Evolutionary conservation across 2,113 vertebrate species (phyloP).

Genomic region (Capra hircus): DNA sequence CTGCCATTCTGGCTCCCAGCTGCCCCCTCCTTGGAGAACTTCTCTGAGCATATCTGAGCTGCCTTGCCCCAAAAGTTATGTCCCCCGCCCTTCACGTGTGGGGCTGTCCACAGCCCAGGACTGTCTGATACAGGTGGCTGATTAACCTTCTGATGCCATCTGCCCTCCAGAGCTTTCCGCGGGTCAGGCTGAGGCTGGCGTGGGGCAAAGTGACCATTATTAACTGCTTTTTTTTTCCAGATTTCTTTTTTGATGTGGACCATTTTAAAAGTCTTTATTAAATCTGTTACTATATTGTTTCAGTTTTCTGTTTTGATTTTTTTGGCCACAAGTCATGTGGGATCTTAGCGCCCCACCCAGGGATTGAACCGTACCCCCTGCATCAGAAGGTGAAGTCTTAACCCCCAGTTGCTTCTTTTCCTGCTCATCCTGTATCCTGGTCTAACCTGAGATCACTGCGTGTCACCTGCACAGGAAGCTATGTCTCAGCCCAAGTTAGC

Average conservation of each 20-base stretch:
- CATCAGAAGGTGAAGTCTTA: background rate
- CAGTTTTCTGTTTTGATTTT: background rate
- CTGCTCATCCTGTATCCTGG: background rate
- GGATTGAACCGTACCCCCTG: background rate
- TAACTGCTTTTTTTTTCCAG: background rate
- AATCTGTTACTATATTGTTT: background rate
- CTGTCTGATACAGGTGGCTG: background rate
- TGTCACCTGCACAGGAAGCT: background rate
- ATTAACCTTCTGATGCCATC: background rate
- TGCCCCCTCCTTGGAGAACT: background rate
- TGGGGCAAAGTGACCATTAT: background rate
- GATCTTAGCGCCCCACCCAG: background rate
- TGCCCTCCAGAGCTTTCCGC: background rate
- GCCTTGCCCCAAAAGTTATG: background rate
- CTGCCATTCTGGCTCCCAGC: background rate
- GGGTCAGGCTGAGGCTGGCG: background rate
- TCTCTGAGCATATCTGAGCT: background rate
- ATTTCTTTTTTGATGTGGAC: background rate
- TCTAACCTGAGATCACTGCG: background rate
- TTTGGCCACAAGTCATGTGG: background rate
- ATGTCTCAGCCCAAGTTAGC: background rate
- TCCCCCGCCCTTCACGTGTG: fast-evolving
- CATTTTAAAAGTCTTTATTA: background rate
- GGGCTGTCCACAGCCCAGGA: background rate
- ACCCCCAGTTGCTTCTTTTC: background rate